phyloP scores from a whole-genome alignment of 2,797 vertebrate genomes.

The Hippopotamyrus pictus region DNA sequence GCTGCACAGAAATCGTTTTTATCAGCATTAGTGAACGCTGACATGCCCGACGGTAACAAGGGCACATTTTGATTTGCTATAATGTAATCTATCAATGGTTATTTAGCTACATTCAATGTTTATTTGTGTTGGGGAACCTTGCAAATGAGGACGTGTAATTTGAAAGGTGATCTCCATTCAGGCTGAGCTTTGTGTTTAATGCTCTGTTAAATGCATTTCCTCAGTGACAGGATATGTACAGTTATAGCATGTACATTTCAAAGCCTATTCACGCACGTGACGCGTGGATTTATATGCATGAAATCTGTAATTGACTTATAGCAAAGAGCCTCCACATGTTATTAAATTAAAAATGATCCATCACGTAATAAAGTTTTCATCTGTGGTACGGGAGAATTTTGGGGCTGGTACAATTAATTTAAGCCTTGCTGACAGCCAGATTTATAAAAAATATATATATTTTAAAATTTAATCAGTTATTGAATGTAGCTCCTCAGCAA shows the following conservation, averaged over 20 bases:
- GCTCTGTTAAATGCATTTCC: background rate
- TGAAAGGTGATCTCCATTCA: background rate
- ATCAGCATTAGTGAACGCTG: background rate
- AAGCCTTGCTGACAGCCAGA: background rate
- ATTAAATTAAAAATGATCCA: background rate
- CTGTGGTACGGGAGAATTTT: background rate
- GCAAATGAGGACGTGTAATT: background rate
- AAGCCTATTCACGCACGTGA: background rate
- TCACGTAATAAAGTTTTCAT: background rate
- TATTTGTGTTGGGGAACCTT: background rate
- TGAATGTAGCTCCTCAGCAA: background rate
- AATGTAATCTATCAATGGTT: constrained; percentile 2
- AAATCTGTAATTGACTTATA: background rate
- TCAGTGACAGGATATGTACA: background rate
- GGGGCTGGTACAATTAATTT: background rate
- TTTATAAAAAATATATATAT: background rate
- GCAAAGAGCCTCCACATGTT: background rate
- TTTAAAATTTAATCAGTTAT: background rate
- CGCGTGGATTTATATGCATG: background rate
- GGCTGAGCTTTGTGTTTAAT: background rate
- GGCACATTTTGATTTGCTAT: background rate
- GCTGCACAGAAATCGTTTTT: background rate
- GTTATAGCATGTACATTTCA: background rate
- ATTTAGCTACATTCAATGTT: background rate
- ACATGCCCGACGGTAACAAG: background rate